phyloP scores from a whole-genome alignment of 1,140 invertebrate species.

The Asbolus verrucosus region DNA sequence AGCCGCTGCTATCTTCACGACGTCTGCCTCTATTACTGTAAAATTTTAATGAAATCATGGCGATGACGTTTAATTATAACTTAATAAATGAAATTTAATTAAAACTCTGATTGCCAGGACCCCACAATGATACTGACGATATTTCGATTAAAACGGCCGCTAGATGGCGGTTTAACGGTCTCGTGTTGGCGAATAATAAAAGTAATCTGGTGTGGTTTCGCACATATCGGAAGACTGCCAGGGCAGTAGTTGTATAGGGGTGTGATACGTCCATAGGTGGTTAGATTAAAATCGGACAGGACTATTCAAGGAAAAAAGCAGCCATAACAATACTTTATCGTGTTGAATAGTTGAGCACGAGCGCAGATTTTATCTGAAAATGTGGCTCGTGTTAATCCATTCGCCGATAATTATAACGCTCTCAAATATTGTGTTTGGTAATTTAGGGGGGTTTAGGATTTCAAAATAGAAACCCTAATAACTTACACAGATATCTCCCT shows the following conservation, averaged over 20 bases:
- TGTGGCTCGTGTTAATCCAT: background rate
- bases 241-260: background rate
- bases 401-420: background rate
- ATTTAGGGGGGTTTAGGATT: too few relatives aligned
- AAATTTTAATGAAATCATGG: conserved; percentile 39
- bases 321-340: background rate
- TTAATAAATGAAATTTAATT: conserved; percentile 38
- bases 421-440: conserved; percentile 1
- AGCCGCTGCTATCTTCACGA: conserved; percentile 1
- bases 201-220: too few relatives aligned
- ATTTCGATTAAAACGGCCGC: conserved; percentile 3
- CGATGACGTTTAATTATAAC: conserved; percentile 37
- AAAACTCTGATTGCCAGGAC: background rate
- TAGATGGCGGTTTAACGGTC: background rate
- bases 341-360: too few relatives aligned
- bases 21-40: background rate
- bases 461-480: too few relatives aligned
- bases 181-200: too few relatives aligned
- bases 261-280: background rate
- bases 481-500: too few relatives aligned
- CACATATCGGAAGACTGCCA: too few relatives aligned
- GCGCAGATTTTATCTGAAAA: background rate
- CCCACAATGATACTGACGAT: conserved; percentile 7
- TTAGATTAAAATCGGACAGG: too few relatives aligned
- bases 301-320: too few relatives aligned